phyloP scores from a whole-genome alignment of 1,140 invertebrate species.

The Goniozus legneri region DNA sequence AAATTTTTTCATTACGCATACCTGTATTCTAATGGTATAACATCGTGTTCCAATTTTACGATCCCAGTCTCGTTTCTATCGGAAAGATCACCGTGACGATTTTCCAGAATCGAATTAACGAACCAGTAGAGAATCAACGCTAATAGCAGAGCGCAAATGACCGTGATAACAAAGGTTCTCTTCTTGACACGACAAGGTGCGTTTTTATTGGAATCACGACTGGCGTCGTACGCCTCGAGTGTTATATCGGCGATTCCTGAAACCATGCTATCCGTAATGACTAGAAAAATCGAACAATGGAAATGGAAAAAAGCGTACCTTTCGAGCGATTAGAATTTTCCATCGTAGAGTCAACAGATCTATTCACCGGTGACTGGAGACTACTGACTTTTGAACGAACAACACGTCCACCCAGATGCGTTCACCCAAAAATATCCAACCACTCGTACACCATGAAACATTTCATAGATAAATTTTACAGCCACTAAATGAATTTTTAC shows the following conservation, averaged over 20 bases:
- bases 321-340: not conserved
- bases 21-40: conserved; percentile 19
- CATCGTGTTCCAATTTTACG: conserved; percentile 4
- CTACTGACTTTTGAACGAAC: not conserved
- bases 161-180: conserved; percentile 20
- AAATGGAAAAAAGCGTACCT: not conserved
- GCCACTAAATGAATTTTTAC: too few species aligned
- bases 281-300: not conserved
- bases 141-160: conserved; percentile 18
- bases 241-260: conserved; percentile 28
- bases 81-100: not conserved
- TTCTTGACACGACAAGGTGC: conserved; percentile 14
- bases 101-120: conserved; percentile 23
- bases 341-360: not conserved
- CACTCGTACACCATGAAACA: conserved; percentile 15
- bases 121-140: conserved; percentile 31
- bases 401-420: conserved; percentile 17
- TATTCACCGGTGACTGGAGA: not conserved
- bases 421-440: conserved; percentile 26
- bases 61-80: conserved; percentile 7
- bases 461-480: not conserved
- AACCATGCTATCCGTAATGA: not conserved
- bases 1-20: too few species aligned
- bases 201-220: conserved; percentile 11
- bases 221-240: conserved; percentile 23